Evolutionary conservation across 2,797 vertebrate species (phyloP).

Genomic region (Botia almorhae): DNA sequence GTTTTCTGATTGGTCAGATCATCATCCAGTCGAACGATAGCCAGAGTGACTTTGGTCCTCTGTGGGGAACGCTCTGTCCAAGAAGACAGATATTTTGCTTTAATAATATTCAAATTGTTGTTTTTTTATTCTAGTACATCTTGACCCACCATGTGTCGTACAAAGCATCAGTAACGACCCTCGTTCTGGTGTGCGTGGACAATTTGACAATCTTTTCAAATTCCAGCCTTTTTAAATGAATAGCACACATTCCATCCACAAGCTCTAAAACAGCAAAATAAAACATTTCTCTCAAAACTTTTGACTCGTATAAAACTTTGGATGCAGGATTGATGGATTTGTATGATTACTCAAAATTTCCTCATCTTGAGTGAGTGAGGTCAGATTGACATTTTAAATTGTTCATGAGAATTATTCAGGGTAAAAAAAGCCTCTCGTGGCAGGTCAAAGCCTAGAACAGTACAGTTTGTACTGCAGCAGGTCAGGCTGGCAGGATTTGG

Average conservation of each 20-base stretch:
- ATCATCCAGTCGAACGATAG: not conserved
- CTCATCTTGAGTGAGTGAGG: not conserved
- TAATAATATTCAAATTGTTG: not conserved
- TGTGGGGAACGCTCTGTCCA: not conserved
- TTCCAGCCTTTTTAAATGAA: not conserved
- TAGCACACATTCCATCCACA: not conserved
- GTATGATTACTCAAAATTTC: not conserved
- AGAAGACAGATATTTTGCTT: not conserved
- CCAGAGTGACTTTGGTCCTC: not conserved
- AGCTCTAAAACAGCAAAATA: not conserved
- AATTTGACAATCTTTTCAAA: not conserved
- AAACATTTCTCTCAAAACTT: constrained; percentile 4
- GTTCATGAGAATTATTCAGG: constrained; percentile 6
- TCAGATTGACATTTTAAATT: constrained; percentile 7
- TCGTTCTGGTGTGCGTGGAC: not conserved
- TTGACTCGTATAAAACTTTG: not conserved
- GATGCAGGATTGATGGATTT: not conserved
- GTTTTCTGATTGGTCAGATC: not conserved
- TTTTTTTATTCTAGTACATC: not conserved
- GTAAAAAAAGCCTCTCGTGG: not conserved
- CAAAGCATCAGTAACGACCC: not conserved
- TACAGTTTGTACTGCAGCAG: constrained; percentile 6
- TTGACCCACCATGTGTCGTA: not conserved
- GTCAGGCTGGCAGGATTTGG: not conserved
- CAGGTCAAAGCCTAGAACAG: constrained; percentile 1